Conservation (phyloP, 2,797 vertebrate genomes). For the Sitta carolinensis region DNA sequence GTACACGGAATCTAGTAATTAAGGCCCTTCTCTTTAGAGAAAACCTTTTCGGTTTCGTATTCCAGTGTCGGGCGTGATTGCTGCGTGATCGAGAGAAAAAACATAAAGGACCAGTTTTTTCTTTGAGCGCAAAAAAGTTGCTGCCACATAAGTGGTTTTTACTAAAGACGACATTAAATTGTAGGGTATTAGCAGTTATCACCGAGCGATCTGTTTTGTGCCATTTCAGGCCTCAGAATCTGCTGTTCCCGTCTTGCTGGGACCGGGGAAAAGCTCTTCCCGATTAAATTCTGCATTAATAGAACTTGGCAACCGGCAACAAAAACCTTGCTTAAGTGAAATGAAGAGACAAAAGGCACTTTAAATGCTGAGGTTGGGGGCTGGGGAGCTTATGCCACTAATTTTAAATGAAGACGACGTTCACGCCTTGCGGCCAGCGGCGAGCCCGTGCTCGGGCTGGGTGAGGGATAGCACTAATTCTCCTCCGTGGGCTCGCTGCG, state of each 20-base stretch:
- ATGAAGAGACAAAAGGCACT: conserved; percentile 71
- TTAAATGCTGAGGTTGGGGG: conserved; percentile 37
- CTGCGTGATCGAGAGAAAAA: not conserved
- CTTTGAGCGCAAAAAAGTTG: conserved; percentile 30
- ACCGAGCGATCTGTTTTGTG: conserved; percentile 5
- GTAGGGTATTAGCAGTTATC: conserved; percentile 16
- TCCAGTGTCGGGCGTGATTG: conserved; percentile 37
- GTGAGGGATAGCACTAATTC: conserved; percentile 25
- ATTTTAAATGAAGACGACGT: conserved; percentile 60
- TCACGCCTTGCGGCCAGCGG: conserved; percentile 9
- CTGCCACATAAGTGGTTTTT: not conserved
- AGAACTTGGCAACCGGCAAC: conserved; percentile 68
- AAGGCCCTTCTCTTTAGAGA: conserved; percentile 51
- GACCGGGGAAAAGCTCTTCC: conserved; percentile 23
- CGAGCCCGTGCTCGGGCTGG: not conserved
- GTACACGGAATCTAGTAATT: conserved; percentile 58
- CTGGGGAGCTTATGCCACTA: conserved; percentile 35
- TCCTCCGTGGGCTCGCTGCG: not conserved
- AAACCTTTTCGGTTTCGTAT: conserved; percentile 52
- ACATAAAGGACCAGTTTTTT: not conserved
- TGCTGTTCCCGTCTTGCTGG: conserved; percentile 30
- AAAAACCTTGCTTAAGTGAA: conserved; percentile 68
- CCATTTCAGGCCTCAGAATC: conserved; percentile 39
- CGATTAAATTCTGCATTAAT: conserved; percentile 65
- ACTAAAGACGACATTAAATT: conserved; percentile 3